Evolutionary conservation across 2,888 invertebrate genomes (phyloP), one percentile per base, ranked within the genome.

Genomic region (Ophion slaviceki): DNA sequence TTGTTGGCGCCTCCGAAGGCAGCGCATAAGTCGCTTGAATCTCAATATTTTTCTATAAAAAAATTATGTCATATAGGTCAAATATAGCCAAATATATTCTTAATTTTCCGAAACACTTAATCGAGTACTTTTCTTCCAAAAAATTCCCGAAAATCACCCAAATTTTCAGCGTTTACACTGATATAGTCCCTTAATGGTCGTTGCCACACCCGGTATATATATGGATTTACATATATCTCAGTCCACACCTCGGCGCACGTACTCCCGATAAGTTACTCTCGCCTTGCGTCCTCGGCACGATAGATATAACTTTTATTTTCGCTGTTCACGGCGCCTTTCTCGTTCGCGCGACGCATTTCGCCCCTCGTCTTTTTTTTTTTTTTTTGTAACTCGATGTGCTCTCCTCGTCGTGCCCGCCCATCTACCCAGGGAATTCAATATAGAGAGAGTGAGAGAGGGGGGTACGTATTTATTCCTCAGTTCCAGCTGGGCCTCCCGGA

Each of bases 241-340:
- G 40, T 53, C 40, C 57, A 57, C 62, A 75, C 47, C 47, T 74
- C 70, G 40, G 24, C 45, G 28, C 82, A 86, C 82, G 82, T 82
- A 82, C 67, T 45, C 45, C 32, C 85, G 62, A 86, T 86, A 86
- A 86, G 82, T 86, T 82, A 76, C 85, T 86, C 72, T 67, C 57
- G 17, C 72, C 11, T 40, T 11, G 66, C 59, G 57, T 80, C 76
- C 72, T 76, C 71, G 64, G 61, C 20, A 66, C 71, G 80, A 80
- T 82, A 82, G 80, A 80, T 82, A 80, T 83, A 86, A 86, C 77
- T 80, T 86, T 80, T 82, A 82, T 86, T 86, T 86, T 78, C 86
- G 64, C 80, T 24, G 71, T 68, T 40, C 24, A 24, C 57, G 40
- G 57, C 62, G 53, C 68, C 61, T 36, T 68, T 74, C 72, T 68